These are phyloP conservation scores for Plagodis dolabraria DNA, from an alignment of 2,888 invertebrate genomes.

Conservation along the genomic window DNA sequence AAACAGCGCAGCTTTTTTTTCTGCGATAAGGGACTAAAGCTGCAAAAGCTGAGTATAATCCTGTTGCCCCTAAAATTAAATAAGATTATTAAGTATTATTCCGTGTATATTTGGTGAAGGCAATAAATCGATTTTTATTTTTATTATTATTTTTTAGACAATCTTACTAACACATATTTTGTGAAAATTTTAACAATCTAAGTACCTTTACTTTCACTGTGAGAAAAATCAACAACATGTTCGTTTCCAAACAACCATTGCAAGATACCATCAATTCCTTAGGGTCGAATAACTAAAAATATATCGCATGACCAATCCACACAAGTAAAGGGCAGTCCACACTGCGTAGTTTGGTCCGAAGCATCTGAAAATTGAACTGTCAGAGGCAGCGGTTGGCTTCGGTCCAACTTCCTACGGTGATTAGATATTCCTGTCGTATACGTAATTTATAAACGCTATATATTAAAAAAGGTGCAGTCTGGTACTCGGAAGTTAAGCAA, in stretches of 20 bases:
- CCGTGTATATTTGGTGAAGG: too few species aligned
- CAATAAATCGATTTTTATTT: too few species aligned
- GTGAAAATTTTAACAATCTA: too few species aligned
- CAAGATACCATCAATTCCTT: not conserved
- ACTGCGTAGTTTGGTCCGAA: constrained; percentile 28
- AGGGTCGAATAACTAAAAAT: not conserved
- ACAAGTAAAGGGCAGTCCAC: constrained; percentile 27
- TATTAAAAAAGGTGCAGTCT: not conserved
- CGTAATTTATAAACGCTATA: constrained; percentile 29
- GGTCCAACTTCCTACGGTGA: constrained; percentile 51
- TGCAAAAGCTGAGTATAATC: too few species aligned
- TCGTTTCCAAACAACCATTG: not conserved
- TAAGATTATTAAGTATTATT: too few species aligned
- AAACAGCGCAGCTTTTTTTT: too few species aligned
- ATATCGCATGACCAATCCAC: not conserved
- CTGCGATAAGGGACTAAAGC: too few species aligned
- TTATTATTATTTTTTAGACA: too few species aligned
- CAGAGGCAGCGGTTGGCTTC: constrained; percentile 52
- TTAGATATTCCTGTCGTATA: constrained; percentile 48
- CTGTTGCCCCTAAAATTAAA: too few species aligned
- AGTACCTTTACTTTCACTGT: too few species aligned
- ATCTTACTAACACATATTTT: too few species aligned
- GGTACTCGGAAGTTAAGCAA: too few species aligned
- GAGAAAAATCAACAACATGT: not conserved
- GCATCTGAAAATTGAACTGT: constrained; percentile 61